Conservation (phyloP, 2,888 invertebrate genomes). For the Amaurobius ferox region DNA sequence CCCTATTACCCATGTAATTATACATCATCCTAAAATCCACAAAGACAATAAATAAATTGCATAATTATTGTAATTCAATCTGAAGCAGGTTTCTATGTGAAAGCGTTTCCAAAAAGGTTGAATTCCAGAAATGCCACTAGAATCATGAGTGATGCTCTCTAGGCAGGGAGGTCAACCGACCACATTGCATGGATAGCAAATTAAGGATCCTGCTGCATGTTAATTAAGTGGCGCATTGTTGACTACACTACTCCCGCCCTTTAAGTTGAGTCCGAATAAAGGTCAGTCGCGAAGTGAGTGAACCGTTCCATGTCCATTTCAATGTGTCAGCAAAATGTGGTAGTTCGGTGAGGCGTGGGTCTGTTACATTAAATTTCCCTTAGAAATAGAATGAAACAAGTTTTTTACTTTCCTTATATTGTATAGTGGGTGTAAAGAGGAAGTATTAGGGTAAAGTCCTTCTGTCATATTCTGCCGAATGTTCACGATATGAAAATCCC, state of each 20-base stretch:
- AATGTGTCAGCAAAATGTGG: constrained; percentile 47
- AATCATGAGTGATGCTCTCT: constrained; percentile 54
- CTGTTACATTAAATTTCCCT: not conserved
- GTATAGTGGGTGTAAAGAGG: too few species aligned
- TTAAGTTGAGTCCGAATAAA: not conserved
- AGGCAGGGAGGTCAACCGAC: constrained; percentile 44
- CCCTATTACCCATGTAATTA: too few species aligned
- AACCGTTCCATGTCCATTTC: constrained; percentile 45
- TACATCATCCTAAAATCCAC: too few species aligned
- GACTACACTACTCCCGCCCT: constrained; percentile 53
- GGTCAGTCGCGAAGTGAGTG: constrained; percentile 58
- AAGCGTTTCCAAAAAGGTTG: constrained; percentile 24
- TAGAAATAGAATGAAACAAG: too few species aligned
- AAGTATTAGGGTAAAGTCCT: too few species aligned
- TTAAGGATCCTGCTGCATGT: constrained; percentile 64
- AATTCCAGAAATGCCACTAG: constrained; percentile 41
- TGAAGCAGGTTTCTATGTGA: not conserved
- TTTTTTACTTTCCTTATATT: too few species aligned
- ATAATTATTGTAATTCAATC: not conserved
- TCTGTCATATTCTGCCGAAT: too few species aligned
- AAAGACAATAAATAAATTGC: too few species aligned
- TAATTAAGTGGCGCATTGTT: constrained; percentile 65
- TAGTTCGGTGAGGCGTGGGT: not conserved
- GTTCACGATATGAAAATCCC: too few species aligned
- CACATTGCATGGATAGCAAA: constrained; percentile 58